Conservation (phyloP, 2,797 vertebrate genomes). For the Myotis daubentonii region DNA sequence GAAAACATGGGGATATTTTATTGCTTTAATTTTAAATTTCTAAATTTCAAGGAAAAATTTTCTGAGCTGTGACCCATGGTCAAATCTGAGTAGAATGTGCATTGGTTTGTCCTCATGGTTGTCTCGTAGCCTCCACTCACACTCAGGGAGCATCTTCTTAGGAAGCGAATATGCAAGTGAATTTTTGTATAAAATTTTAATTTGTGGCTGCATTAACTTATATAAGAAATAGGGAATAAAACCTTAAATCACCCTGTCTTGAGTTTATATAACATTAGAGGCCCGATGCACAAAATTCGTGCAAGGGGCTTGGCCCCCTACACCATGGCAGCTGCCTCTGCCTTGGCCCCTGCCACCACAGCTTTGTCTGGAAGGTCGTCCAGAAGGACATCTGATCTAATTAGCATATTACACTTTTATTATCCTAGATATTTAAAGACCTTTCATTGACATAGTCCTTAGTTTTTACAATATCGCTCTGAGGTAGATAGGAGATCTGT, state of each 20-base stretch:
- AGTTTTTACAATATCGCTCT: slow-evolving; percentile 30
- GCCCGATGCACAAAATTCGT: too few species aligned
- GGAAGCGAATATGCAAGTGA: not conserved
- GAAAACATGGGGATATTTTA: not conserved
- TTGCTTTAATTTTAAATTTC: slow-evolving; percentile 8
- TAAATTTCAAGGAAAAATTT: not conserved
- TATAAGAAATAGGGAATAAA: not conserved
- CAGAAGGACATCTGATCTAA: too few species aligned
- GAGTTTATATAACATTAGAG: not conserved
- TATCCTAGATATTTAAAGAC: not conserved
- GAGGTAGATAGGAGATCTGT: slow-evolving; percentile 43
- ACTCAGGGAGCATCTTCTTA: not conserved
- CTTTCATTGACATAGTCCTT: not conserved
- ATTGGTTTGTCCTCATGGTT: not conserved
- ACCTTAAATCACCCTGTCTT: not conserved
- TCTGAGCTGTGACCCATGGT: not conserved
- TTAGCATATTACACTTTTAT: too few species aligned
- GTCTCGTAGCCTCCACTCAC: not conserved
- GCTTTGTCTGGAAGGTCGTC: too few species aligned
- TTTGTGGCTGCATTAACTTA: not conserved
- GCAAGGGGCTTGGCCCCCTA: too few species aligned
- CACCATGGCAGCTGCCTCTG: too few species aligned
- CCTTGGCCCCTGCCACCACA: too few species aligned
- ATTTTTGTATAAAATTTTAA: not conserved
- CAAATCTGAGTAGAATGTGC: not conserved